Base-by-base conservation (phyloP, 2,888 invertebrate genomes). In the Poecilus cupreus region DNA sequence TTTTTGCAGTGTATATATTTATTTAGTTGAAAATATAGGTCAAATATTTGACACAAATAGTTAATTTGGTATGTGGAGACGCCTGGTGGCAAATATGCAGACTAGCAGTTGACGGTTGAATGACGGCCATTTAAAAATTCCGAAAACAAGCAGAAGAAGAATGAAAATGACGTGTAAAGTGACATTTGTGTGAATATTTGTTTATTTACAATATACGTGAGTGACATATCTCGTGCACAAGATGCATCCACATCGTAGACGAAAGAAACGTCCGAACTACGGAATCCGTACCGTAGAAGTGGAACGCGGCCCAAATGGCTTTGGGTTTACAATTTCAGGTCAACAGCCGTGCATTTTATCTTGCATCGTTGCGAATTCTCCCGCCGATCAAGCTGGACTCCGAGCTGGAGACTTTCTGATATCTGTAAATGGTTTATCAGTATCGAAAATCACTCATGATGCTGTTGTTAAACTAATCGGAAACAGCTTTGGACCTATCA, bases 271-370 rank as follows among this genome's bases (percentile, higher is more conserved):
- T 74, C 92, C 93, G 18, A 93, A 93, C 86, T 94, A 94, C 87
- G 94, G 95, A 43, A 94, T 96, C 83, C 92, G 96, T 83, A 94
- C 95, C 37, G 95, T 98, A 78, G 96, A 98, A 86, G 94, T 98
- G 51, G 92, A 93, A 6, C 92, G 98, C 83, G 97, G 98, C 2
- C 92, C 93, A 82, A 96, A 95, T 86, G 98, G 98, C 6, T 98
- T 97, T 88, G 98, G 98, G n/a, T 98, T 98, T 88, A 98, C 98
- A 20, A 98, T 98, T 87, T 97, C 98, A 1, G 98, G 98, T 2
- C 98, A 98, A 88, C 95, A 97, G 87, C 98, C 98, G 0, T 98
- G 98, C 88, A 96, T 98, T 83, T 92, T 98, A 81, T 97, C 97
- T 75, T 97, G 97, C 86, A 98, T 98, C 85, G 97, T 97, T 0